Evolutionary conservation across 2,888 invertebrate species (phyloP), one percentile per base, ranked within the genome.

Genomic region (Labia minor): DNA sequence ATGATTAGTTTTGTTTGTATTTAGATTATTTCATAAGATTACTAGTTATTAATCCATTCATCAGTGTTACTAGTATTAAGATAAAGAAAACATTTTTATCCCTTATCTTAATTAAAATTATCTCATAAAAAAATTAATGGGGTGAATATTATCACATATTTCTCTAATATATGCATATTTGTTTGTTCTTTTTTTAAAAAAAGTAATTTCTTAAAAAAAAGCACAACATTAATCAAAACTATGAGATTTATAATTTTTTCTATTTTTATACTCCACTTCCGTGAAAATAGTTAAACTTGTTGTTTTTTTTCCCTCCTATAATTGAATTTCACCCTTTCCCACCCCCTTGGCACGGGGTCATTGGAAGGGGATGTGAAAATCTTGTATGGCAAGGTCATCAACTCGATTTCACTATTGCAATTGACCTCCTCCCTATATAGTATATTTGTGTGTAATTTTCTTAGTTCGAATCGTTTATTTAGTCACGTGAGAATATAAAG

Each of bases 401-500:
- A 49, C 16, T 49, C 49, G 3, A n/a, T n/a, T 16, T 14, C 49
- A 49, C 16, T 49, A 49, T 49, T 49, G 49, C 49, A 49, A 49
- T 49, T 49, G 49, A 49, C 49, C 49, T 16, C 26, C 26, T 26
- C 3, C 8, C 3, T 26, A 8, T 26, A 26, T 26, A 26, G 26
- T 26, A 26, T 26, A 26, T 26, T 26, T 26, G 16, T 49, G 49
- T 49, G 49, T 49, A 49, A 49, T 49, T 49, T 49, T 49, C 49
- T 14, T 49, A 11, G 49, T 49, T 49, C 49, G 49, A 49, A 49
- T 49, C 49, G 49, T 49, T 49, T 49, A 49, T 49, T 49, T 49
- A 49, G 49, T 49, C 49, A 49, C 49, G 49, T 49, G 49, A 49
- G 49, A 49, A 49, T 49, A 49, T 49, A 11, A 49, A 49, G 49